Evolutionary conservation across 2,113 vertebrate genomes (phyloP).

Genomic region (Myiagra hebetior): DNA sequence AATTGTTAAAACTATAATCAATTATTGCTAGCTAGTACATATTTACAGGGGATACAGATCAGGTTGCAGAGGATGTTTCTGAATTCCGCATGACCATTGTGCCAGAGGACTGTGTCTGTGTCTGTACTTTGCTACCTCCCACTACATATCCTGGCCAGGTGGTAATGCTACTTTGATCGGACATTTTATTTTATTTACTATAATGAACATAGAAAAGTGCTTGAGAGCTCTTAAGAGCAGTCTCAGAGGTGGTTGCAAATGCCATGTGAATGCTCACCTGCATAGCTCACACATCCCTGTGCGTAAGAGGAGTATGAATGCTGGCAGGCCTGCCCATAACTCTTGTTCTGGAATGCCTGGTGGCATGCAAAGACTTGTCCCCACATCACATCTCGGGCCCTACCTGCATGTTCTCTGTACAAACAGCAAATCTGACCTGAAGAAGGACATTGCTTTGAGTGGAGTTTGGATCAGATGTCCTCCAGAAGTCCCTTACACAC

Average conservation of each 20-base stretch:
- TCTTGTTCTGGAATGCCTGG: neutral
- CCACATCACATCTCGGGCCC: neutral
- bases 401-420: neutral
- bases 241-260: neutral
- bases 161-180: neutral
- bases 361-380: neutral
- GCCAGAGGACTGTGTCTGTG: neutral
- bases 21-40: neutral
- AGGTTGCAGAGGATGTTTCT: neutral
- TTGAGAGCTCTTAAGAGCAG: neutral
- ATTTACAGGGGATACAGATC: neutral
- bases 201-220: neutral
- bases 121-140: neutral
- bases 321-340: accelerated
- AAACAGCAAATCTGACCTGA: neutral
- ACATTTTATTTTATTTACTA: neutral
- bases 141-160: accelerated
- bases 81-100: neutral
- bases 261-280: neutral
- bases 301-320: neutral
- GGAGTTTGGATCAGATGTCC: neutral
- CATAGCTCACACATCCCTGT: neutral
- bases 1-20: neutral
- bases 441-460: neutral
- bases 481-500: neutral